Base-by-base conservation (phyloP, 2,888 invertebrate genomes). In the Dryococelus australis region DNA sequence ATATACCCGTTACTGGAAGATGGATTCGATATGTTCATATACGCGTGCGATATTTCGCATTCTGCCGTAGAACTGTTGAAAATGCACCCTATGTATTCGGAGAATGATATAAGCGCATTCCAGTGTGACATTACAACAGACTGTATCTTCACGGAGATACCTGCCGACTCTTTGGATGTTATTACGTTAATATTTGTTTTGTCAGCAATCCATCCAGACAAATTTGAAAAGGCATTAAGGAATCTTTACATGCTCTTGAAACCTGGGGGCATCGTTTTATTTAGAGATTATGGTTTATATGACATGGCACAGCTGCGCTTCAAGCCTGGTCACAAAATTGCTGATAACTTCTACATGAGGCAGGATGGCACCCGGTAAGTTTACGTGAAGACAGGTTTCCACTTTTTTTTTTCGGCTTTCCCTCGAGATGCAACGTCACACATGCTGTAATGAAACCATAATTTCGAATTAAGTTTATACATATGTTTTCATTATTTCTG, bases 261-360 rank as follows among this genome's bases (percentile, higher is more conserved):
- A 80, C 95, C 96, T 0, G 97, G 97, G 2, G 99, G 99, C 0
- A 91, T 96, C 65, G 91, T 99, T 2, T 92, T 99, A 27, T 96
- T 99, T 90, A 93, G 99, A 88, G 99, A 99, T 92, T 99, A 99
- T 92, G 99, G 98, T 0, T 93, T 98, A 0, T 97, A 98, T 91
- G 99, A 99, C 92, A 98, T 99, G 96, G 98, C 99, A 0, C 99
- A 99, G 93, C 91, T 99, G 86, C 94, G 99, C 65, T 99, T 99
- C 92, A 97, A 97, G 89, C 95, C 98, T 0, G 99, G 98, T 0
- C 96, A 97, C 91, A 99, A 99, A 92, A 97, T 99, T 86, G 92
- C 95, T 0, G 98, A 99, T 5, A 97, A 98, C 91, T 97, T 98
- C 90, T 99, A 99, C 91, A 97, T 98, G 94, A 93, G 99, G 27